A percentile compares a stretch with the other conserved stretches of the same genome.
Conservation (phyloP, 2,113 vertebrate genomes). For the Gymnarchus niloticus region DNA sequence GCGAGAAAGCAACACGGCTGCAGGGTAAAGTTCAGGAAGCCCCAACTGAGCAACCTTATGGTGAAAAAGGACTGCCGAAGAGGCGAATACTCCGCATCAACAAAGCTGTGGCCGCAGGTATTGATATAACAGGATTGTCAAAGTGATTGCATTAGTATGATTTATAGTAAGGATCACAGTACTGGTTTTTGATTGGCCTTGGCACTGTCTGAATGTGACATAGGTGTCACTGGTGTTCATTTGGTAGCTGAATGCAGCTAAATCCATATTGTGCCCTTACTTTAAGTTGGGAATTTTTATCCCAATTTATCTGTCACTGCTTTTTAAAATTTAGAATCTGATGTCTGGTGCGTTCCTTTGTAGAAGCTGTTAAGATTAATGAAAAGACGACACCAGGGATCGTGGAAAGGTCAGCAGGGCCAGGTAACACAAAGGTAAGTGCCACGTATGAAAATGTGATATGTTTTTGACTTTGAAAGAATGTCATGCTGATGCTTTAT, state of each 20-base stretch:
- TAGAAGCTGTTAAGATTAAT: conserved; percentile 29
- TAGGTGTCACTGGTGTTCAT: background rate
- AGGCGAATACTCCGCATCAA: conserved; percentile 53
- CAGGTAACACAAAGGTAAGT: conserved; percentile 39
- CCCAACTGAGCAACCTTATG: conserved; percentile 13
- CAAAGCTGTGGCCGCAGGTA: conserved; percentile 58
- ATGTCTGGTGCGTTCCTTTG: background rate
- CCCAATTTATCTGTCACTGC: background rate
- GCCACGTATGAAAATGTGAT: background rate
- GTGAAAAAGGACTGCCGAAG: conserved; percentile 37
- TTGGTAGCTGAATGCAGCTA: too few relatives aligned
- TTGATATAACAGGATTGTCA: background rate
- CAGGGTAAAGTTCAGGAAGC: conserved; percentile 47
- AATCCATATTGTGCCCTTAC: too few relatives aligned
- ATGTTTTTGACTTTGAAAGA: background rate
- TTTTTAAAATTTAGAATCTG: background rate
- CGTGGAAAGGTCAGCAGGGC: conserved; percentile 30
- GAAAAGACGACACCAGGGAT: conserved; percentile 32
- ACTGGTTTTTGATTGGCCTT: background rate
- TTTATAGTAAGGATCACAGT: background rate
- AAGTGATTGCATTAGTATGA: background rate
- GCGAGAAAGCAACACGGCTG: conserved; percentile 75
- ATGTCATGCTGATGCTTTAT: background rate
- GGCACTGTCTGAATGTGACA: background rate
- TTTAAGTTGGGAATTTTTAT: too few relatives aligned